Evolutionary conservation across 1,140 invertebrate genomes (phyloP).

Genomic region (Euschistus heros): DNA sequence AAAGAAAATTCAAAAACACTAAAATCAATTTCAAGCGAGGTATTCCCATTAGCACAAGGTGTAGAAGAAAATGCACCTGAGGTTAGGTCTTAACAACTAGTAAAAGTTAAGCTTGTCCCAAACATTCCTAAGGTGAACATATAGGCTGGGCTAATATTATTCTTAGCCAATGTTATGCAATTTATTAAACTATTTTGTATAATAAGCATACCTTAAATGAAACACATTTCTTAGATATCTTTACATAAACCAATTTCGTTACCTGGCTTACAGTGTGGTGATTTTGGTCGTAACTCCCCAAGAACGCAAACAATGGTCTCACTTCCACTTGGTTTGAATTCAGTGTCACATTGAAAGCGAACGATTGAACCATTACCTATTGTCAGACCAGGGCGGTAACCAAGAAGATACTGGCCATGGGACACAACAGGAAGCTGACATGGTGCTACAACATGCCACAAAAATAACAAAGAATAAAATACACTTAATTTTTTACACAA

Average conservation of each 20-base stretch:
- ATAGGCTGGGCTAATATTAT: no score
- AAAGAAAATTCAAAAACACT: no score
- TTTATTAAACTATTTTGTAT: no score
- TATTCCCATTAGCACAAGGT: no score
- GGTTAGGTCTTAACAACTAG: no score
- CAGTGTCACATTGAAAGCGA: conserved; percentile 52
- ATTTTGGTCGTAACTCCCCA: conserved; percentile 49
- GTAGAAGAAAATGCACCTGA: no score
- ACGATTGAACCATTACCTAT: conserved; percentile 65
- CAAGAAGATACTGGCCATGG: conserved; percentile 60
- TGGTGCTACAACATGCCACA: conserved; percentile 34
- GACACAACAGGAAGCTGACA: conserved; percentile 60
- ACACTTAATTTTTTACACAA: no score
- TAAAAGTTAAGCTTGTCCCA: no score
- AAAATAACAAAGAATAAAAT: neutral
- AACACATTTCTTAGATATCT: neutral
- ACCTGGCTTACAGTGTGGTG: conserved; percentile 41
- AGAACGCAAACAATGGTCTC: conserved; percentile 52
- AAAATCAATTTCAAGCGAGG: no score
- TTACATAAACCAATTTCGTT: neutral
- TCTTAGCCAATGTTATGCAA: no score
- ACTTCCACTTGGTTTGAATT: conserved; percentile 40
- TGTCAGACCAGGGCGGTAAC: conserved; percentile 62
- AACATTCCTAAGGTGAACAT: no score
- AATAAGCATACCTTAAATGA: neutral